Percentiles rank a stretch among this genome's conserved stretches.
These are phyloP conservation scores for Apodemus sylvaticus DNA, from an alignment of 2,113 vertebrate species.

Conservation along the genomic window DNA sequence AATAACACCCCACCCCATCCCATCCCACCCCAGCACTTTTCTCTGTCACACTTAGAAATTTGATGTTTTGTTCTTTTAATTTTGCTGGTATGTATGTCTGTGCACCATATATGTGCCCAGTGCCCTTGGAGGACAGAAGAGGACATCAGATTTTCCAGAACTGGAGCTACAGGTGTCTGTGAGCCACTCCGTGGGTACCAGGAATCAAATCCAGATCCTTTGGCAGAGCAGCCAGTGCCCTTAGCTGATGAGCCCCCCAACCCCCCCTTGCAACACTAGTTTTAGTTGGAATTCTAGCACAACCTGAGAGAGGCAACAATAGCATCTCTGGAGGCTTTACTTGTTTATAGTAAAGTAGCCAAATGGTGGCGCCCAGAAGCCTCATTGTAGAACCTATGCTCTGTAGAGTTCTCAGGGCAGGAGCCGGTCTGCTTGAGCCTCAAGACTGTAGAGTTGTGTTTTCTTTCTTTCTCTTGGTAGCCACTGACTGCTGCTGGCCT, in stretches of 20 bases:
- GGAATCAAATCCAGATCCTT: background rate
- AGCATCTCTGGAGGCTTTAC: background rate
- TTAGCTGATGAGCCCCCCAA: background rate
- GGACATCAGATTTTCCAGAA: background rate
- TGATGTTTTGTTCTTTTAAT: background rate
- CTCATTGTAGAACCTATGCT: background rate
- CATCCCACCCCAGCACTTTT: background rate
- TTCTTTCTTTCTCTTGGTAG: background rate
- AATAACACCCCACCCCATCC: background rate
- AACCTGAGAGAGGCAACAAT: background rate
- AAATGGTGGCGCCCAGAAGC: background rate
- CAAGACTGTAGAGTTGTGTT: background rate
- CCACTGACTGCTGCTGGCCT: background rate
- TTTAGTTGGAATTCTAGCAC: constrained; percentile 27
- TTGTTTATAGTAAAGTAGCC: background rate
- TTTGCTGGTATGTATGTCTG: background rate
- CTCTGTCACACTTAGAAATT: background rate
- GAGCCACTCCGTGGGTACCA: background rate
- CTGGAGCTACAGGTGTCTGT: background rate
- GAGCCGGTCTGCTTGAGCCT: background rate
- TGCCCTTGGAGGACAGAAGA: background rate
- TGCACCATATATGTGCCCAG: background rate
- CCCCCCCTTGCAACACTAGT: background rate
- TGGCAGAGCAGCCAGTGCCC: background rate
- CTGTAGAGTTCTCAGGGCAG: background rate